Evolutionary conservation across 2,113 vertebrate genomes (phyloP).

Genomic region (Bothrops jararaca): DNA sequence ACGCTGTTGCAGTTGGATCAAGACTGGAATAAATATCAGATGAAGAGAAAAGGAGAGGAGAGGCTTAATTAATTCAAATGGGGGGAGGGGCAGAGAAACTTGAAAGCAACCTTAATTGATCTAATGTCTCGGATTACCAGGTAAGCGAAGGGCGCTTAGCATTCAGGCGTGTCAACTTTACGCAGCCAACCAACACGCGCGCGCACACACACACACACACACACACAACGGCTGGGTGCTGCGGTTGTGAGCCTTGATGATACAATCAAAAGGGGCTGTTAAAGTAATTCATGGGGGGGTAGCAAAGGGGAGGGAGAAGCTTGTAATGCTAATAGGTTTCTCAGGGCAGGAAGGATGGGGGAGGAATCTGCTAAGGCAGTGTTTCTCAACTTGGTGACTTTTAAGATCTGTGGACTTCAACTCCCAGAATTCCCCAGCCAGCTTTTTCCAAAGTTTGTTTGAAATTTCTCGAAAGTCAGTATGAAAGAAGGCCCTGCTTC

Average conservation of each 20-base stretch:
- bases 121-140: conserved; percentile 14
- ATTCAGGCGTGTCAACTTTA: background rate
- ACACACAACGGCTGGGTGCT: background rate
- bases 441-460: too few relatives aligned
- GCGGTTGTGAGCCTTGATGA: conserved; percentile 34
- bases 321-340: background rate
- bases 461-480: too few relatives aligned
- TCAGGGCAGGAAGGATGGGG: background rate
- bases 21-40: background rate
- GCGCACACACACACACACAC: conserved; percentile 20
- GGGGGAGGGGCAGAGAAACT: too few relatives aligned
- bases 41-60: background rate
- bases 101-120: background rate
- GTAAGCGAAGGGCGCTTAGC: conserved; percentile 17
- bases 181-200: too few relatives aligned
- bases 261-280: conserved; percentile 11
- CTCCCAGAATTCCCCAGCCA: too few relatives aligned
- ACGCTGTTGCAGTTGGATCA: background rate
- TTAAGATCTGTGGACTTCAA: too few relatives aligned
- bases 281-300: conserved; percentile 26
- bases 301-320: background rate
- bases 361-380: too few relatives aligned
- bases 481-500: too few relatives aligned
- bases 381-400: too few relatives aligned
- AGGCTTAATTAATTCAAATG: too few relatives aligned